These are phyloP conservation scores for Gymnoscopelus braueri DNA, from an alignment of 2,797 vertebrate species.

Conservation along the genomic window DNA sequence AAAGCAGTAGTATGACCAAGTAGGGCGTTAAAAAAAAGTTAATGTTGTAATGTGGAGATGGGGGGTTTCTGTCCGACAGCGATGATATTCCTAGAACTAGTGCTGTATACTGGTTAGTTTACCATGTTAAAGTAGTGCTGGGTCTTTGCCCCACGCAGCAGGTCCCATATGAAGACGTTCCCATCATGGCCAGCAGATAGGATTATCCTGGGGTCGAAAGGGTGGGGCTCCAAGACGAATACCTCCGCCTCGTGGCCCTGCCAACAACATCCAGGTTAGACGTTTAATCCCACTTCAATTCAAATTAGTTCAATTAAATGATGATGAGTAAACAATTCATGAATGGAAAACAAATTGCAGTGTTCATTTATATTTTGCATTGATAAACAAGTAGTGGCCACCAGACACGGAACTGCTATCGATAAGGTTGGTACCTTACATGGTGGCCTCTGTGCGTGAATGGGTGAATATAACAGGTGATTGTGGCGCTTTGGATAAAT, in stretches of 20 bases:
- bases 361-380: background rate
- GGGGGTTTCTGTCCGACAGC: too few species aligned
- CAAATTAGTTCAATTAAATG: too few species aligned
- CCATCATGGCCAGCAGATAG: slow-evolving; percentile 96
- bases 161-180: slow-evolving; percentile 96
- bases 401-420: too few species aligned
- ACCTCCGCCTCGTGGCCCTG: slow-evolving; percentile 97
- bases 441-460: too few species aligned
- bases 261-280: slow-evolving; percentile 31
- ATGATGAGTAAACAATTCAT: background rate
- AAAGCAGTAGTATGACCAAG: too few species aligned
- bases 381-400: background rate
- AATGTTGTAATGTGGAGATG: too few species aligned
- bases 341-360: background rate
- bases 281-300: too few species aligned
- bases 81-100: background rate
- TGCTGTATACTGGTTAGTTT: slow-evolving; percentile 10
- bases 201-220: slow-evolving; percentile 94
- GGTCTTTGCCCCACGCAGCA: slow-evolving; percentile 88
- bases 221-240: slow-evolving; percentile 96
- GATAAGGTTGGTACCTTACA: too few species aligned
- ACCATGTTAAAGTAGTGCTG: slow-evolving; percentile 98
- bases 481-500: too few species aligned
- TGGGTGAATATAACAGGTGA: too few species aligned
- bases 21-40: too few species aligned